A percentile compares a stretch with the other conserved stretches of the same genome.
phyloP scores from a whole-genome alignment of 2,888 invertebrate genomes.

The Heterodera filipjevi region DNA sequence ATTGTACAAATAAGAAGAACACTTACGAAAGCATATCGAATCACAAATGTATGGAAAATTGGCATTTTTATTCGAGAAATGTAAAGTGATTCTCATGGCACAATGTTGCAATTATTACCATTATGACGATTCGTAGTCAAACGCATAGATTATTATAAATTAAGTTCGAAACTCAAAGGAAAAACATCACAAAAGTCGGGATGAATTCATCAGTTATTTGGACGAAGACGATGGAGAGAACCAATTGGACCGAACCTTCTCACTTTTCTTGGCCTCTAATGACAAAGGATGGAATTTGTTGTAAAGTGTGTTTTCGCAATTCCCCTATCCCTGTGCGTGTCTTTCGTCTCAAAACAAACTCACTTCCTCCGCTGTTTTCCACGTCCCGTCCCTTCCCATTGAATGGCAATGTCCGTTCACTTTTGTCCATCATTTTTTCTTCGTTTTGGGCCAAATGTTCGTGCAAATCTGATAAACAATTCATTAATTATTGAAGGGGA shows the following conservation, averaged over 20 bases:
- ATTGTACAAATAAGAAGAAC: too few species aligned
- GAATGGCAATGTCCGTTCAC: slow-evolving; percentile 30
- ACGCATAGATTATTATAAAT: too few species aligned
- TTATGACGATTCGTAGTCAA: too few species aligned
- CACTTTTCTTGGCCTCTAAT: slow-evolving; percentile 21
- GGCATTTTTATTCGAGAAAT: too few species aligned
- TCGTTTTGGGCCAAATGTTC: slow-evolving; percentile 80
- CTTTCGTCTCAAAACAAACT: not conserved
- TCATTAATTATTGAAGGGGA: not conserved
- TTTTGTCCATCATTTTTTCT: slow-evolving; percentile 77
- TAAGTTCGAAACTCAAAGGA: not conserved
- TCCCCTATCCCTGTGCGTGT: too few species aligned
- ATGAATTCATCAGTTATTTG: not conserved
- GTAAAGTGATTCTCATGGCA: too few species aligned
- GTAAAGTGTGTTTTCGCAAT: too few species aligned
- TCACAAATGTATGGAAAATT: too few species aligned
- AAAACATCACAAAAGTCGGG: not conserved
- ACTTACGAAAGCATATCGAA: too few species aligned
- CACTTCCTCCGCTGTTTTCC: slow-evolving; percentile 3
- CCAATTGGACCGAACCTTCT: slow-evolving; percentile 22
- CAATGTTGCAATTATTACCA: too few species aligned
- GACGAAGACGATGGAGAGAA: slow-evolving; percentile 10
- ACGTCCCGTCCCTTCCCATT: slow-evolving; percentile 13
- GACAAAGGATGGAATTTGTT: not conserved
- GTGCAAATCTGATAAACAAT: slow-evolving; percentile 73